Percentiles rank a stretch among this genome's conserved stretches.
phyloP scores from a whole-genome alignment of 1,140 invertebrate species.

The Nixonia krombeini region DNA sequence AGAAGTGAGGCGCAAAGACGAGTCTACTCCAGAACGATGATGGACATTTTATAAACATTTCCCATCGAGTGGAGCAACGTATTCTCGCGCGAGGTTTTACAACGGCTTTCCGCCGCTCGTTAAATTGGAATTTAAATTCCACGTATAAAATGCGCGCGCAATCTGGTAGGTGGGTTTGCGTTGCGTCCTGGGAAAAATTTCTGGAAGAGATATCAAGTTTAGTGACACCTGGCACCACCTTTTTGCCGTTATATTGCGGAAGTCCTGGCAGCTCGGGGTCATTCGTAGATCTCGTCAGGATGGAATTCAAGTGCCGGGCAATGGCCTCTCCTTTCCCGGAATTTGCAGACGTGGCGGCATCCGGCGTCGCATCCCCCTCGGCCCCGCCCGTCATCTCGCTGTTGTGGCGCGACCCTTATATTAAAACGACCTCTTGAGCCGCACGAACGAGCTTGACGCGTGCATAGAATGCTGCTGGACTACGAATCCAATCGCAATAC shows the following conservation, averaged over 20 bases:
- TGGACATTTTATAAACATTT: too few relatives aligned
- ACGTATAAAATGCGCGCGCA: slow-evolving; percentile 18
- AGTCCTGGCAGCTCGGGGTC: slow-evolving; percentile 17
- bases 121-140: too few relatives aligned
- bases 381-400: slow-evolving; percentile 28
- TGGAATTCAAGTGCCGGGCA: slow-evolving; percentile 44
- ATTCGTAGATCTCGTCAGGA: slow-evolving; percentile 37
- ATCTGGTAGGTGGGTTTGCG: too few relatives aligned
- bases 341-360: slow-evolving; percentile 47
- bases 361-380: slow-evolving; percentile 27
- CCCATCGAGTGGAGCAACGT: too few relatives aligned
- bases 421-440: slow-evolving; percentile 50
- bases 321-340: slow-evolving; percentile 42
- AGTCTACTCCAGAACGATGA: too few relatives aligned
- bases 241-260: slow-evolving; percentile 33
- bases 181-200: slow-evolving; percentile 24
- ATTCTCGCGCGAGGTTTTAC: too few relatives aligned
- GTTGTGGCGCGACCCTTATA: slow-evolving; percentile 44
- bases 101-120: too few relatives aligned
- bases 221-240: slow-evolving; percentile 41
- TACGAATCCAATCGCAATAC: slow-evolving; percentile 40
- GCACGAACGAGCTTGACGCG: slow-evolving; percentile 44
- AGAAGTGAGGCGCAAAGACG: too few relatives aligned
- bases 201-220: slow-evolving; percentile 34
- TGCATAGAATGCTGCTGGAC: slow-evolving; percentile 42